A percentile compares a stretch with the other conserved stretches of the same genome.
Conservation (phyloP, 2,888 invertebrate species). For the Synanthedon andrenaeformis region DNA sequence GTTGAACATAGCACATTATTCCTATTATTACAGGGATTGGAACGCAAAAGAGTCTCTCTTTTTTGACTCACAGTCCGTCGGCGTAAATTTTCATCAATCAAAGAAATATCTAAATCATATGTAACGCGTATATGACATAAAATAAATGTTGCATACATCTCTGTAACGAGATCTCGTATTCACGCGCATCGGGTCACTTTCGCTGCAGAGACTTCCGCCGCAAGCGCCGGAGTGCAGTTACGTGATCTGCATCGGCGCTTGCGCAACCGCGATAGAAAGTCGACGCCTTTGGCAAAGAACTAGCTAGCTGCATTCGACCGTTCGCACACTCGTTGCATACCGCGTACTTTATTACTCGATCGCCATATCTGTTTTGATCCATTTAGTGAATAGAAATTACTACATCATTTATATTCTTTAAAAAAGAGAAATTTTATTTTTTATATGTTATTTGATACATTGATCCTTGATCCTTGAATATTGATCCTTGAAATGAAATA, state of each 20-base stretch:
- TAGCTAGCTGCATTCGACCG: conserved; percentile 49
- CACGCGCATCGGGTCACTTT: conserved; percentile 45
- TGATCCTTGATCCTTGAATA: too few relatives aligned
- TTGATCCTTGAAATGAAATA: not conserved
- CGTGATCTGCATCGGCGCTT: conserved; percentile 63
- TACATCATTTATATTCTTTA: not conserved
- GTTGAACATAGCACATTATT: too few relatives aligned
- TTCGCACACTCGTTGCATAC: conserved; percentile 42
- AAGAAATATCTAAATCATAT: too few relatives aligned
- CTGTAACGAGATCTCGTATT: conserved; percentile 21
- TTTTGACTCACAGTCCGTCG: too few relatives aligned
- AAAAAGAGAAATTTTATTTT: not conserved
- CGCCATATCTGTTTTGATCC: conserved; percentile 17
- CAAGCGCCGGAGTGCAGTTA: conserved; percentile 56
- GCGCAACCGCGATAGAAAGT: conserved; percentile 65
- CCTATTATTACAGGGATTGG: too few relatives aligned
- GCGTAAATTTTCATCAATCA: too few relatives aligned
- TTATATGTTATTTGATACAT: not conserved
- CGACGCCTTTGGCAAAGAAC: conserved; percentile 38
- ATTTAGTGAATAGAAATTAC: conserved; percentile 15
- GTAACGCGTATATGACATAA: too few relatives aligned
- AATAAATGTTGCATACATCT: not conserved
- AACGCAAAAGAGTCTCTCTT: too few relatives aligned
- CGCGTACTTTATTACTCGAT: conserved; percentile 35
- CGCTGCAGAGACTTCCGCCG: conserved; percentile 62